A percentile compares a stretch with the other conserved stretches of the same genome.
phyloP scores from a whole-genome alignment of 2,797 vertebrate species.

The Peromyscus melanophrys region DNA sequence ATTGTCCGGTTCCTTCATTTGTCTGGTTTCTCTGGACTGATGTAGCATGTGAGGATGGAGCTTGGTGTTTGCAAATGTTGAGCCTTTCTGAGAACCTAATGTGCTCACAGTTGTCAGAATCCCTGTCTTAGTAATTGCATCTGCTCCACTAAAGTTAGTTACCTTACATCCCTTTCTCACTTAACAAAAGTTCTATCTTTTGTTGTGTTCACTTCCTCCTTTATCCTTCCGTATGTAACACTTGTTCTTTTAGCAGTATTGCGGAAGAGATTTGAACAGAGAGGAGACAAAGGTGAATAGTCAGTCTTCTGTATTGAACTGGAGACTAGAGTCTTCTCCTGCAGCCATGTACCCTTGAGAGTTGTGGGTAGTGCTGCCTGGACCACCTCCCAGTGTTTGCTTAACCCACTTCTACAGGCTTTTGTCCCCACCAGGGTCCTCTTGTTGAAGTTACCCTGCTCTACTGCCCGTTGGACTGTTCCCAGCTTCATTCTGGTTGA shows the following conservation, averaged over 20 bases:
- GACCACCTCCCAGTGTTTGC: neutral
- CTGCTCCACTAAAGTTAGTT: neutral
- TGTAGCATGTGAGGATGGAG: neutral
- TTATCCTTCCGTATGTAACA: neutral
- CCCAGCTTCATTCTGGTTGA: neutral
- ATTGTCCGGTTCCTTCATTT: neutral
- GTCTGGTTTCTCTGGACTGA: neutral
- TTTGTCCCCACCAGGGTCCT: neutral
- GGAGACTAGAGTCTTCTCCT: neutral
- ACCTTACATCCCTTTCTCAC: neutral
- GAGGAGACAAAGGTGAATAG: neutral
- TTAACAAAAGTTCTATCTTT: neutral
- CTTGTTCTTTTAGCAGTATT: neutral
- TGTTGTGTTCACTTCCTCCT: constrained; percentile 24
- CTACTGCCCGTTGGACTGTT: neutral
- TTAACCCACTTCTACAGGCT: neutral
- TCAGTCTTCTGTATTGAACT: neutral
- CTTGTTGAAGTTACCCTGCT: neutral
- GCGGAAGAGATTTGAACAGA: neutral
- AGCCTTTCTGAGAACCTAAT: neutral
- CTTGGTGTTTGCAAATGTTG: neutral
- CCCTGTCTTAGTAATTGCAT: neutral
- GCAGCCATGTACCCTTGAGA: neutral
- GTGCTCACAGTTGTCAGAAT: constrained; percentile 7
- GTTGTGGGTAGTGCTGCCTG: neutral